Percentiles rank a stretch among this genome's conserved stretches.
phyloP scores from a whole-genome alignment of 2,113 vertebrate species.

The Actenoides hombroni region DNA sequence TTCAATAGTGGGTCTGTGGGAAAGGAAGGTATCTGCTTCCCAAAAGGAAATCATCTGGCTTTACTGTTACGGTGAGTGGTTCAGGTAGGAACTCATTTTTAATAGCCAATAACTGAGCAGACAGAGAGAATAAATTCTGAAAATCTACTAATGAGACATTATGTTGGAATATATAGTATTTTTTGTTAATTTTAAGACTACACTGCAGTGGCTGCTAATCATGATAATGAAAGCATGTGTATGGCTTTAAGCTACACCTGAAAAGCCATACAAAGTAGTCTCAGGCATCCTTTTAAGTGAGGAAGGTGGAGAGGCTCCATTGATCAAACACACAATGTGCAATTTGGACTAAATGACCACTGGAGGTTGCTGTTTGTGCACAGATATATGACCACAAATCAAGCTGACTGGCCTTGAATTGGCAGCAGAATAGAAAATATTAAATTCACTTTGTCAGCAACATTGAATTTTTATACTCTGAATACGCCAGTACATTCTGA shows the following conservation, averaged over 20 bases:
- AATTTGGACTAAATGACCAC: background rate
- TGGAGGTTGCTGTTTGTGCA: conserved; percentile 34
- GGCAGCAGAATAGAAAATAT: background rate
- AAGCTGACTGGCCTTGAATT: background rate
- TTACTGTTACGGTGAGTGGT: background rate
- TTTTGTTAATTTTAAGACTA: background rate
- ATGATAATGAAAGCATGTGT: background rate
- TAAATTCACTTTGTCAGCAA: background rate
- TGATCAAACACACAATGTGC: background rate
- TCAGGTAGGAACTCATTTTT: background rate
- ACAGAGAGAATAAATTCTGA: background rate
- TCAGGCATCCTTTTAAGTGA: background rate
- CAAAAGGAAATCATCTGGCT: background rate
- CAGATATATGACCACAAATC: background rate
- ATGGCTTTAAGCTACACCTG: background rate
- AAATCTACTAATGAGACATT: background rate
- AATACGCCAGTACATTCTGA: background rate
- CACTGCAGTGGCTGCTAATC: background rate
- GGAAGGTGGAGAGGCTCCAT: background rate
- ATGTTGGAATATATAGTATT: background rate
- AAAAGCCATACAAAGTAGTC: background rate
- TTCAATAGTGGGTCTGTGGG: background rate
- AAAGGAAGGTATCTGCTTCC: background rate
- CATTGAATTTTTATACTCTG: background rate
- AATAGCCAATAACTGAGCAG: background rate